A percentile compares a stretch with the other conserved stretches of the same genome.
phyloP scores from a whole-genome alignment of 2,797 vertebrate species.

The Acridotheres tristis region DNA sequence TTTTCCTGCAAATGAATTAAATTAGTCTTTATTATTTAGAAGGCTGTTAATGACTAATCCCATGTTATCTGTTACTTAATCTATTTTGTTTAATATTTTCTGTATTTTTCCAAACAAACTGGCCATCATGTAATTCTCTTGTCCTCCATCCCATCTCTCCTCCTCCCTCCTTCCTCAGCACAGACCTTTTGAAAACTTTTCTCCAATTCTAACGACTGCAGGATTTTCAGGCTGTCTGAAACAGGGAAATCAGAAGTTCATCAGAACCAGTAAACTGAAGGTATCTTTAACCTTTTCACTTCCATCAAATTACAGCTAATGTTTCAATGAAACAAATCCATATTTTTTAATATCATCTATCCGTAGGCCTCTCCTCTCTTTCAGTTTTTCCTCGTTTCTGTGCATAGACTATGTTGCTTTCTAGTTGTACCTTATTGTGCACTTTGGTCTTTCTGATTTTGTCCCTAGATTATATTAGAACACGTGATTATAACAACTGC shows the following conservation, averaged over 20 bases:
- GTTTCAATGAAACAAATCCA: background rate
- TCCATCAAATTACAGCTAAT: background rate
- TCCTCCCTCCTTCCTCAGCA: background rate
- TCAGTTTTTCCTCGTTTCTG: background rate
- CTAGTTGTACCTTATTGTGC: background rate
- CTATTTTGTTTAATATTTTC: background rate
- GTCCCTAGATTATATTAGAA: background rate
- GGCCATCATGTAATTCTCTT: rapidly evolving
- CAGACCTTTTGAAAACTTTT: background rate
- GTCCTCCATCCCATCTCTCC: background rate
- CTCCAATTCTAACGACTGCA: background rate
- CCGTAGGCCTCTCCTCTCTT: background rate
- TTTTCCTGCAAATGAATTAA: background rate
- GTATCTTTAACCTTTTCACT: background rate
- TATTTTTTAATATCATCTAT: background rate
- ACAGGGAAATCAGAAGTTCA: background rate
- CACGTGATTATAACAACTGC: background rate
- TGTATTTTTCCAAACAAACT: background rate
- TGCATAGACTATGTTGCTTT: background rate
- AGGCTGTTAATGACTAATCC: background rate
- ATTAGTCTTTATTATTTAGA: background rate
- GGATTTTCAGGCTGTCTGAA: background rate
- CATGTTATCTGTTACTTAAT: background rate
- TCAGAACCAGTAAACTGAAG: background rate
- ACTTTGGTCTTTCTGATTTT: background rate